Percentiles rank a stretch among this genome's conserved stretches.
phyloP scores from a whole-genome alignment of 2,797 vertebrate species.

The Sebastes cheni region DNA sequence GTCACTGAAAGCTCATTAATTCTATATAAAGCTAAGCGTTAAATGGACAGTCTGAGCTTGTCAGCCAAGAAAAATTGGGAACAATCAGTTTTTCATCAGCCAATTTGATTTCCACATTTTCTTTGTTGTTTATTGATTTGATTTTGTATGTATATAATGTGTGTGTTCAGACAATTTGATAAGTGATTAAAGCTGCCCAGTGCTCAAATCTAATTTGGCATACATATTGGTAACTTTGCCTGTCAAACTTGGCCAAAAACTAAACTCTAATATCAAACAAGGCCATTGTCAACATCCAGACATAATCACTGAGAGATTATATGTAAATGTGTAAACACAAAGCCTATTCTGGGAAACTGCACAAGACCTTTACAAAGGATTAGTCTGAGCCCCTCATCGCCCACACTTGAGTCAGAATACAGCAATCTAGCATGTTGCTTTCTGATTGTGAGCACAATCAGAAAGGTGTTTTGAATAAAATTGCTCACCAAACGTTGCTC shows the following conservation, averaged over 20 bases:
- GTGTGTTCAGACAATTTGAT: background rate
- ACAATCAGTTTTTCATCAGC: background rate
- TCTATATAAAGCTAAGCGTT: background rate
- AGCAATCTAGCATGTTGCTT: background rate
- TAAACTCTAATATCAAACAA: background rate
- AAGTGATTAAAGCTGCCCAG: background rate
- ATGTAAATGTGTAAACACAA: background rate
- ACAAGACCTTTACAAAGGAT: background rate
- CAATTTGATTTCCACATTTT: background rate
- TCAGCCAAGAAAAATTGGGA: background rate
- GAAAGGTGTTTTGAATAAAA: constrained; percentile 15
- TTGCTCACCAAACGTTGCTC: background rate
- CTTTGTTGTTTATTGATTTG: background rate
- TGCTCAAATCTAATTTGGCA: background rate
- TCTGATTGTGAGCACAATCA: constrained; percentile 28
- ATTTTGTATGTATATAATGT: background rate
- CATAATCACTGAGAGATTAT: background rate
- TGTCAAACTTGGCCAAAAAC: background rate
- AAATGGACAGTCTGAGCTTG: background rate
- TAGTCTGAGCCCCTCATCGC: background rate
- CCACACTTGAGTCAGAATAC: background rate
- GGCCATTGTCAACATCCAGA: background rate
- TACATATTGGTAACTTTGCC: background rate
- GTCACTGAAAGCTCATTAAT: background rate
- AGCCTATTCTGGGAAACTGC: background rate